These are phyloP conservation scores for Bimastos eiseni DNA, from an alignment of 2,888 invertebrate genomes.

Conservation along the genomic window DNA sequence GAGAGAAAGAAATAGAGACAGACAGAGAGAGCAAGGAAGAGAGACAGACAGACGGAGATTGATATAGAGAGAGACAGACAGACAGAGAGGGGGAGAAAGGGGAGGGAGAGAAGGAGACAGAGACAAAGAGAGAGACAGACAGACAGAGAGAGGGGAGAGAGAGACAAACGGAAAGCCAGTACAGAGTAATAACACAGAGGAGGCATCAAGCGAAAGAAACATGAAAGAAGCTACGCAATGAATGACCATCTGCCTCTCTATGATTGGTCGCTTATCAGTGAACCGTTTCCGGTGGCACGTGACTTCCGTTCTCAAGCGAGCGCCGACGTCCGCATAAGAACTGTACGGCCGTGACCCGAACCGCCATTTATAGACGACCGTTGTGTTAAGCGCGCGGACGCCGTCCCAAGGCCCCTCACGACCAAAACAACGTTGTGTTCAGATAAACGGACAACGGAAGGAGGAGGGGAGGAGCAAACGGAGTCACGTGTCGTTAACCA, in stretches of 20 bases:
- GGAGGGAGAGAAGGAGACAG: no score
- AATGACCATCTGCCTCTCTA: background rate
- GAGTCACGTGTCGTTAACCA: background rate
- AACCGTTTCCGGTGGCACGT: background rate
- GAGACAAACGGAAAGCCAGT: no score
- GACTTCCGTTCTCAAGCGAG: background rate
- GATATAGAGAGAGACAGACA: no score
- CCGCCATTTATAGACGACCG: background rate
- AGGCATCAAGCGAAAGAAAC: no score
- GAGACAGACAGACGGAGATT: no score
- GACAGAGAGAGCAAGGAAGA: no score
- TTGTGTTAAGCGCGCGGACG: background rate
- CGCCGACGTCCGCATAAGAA: background rate
- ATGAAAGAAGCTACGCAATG: background rate
- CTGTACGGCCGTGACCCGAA: background rate
- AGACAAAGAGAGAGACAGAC: no score
- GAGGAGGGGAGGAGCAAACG: no score
- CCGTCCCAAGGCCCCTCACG: background rate
- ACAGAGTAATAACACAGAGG: no score
- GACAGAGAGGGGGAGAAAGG: no score
- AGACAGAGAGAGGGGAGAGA: no score
- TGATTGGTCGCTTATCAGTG: slow-evolving; percentile 6
- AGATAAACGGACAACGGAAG: background rate
- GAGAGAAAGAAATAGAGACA: no score
- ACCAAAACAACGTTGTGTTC: background rate